Evolutionary conservation across 1,140 invertebrate species (phyloP).

Genomic region (Araneus ventricosus): DNA sequence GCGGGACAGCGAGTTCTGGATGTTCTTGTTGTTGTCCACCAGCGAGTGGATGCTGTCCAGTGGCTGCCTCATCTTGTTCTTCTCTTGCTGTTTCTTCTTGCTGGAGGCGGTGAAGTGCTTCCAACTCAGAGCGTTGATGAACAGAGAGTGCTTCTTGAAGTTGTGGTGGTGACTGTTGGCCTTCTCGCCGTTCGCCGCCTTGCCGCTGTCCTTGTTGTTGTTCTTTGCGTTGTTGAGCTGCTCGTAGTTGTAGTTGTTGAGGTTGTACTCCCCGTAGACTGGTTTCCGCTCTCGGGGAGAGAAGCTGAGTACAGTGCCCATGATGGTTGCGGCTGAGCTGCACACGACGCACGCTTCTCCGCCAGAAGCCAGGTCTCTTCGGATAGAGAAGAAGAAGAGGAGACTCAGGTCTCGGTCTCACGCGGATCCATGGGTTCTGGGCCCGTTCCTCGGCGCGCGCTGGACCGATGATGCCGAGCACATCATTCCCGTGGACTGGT

Average conservation of each 20-base stretch:
- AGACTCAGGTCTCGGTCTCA: no score
- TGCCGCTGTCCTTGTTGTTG: slow-evolving; percentile 86
- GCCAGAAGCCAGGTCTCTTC: slow-evolving; percentile 58
- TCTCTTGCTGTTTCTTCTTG: slow-evolving; percentile 93
- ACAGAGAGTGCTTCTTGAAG: slow-evolving; percentile 95
- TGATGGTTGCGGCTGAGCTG: slow-evolving; percentile 79
- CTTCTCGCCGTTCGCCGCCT: slow-evolving; percentile 19
- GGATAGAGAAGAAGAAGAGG: background rate
- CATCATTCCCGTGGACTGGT: background rate
- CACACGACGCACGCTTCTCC: slow-evolving; percentile 60
- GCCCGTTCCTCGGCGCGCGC: background rate
- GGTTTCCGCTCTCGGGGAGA: slow-evolving; percentile 87
- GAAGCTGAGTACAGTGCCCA: slow-evolving; percentile 97
- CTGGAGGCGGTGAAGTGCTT: slow-evolving; percentile 95
- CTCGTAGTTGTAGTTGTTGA: slow-evolving; percentile 91
- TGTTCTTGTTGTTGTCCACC: slow-evolving; percentile 90
- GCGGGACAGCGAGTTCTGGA: slow-evolving; percentile 85
- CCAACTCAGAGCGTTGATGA: slow-evolving; percentile 97
- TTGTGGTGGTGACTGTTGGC: slow-evolving; percentile 78
- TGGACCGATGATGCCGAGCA: background rate
- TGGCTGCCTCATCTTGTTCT: slow-evolving; percentile 82
- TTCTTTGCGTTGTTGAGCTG: slow-evolving; percentile 94
- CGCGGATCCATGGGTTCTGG: background rate
- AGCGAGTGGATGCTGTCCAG: slow-evolving; percentile 88
- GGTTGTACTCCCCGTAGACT: slow-evolving; percentile 86